Percentiles rank a stretch among this genome's conserved stretches.
Conservation (phyloP, 2,797 vertebrate genomes). For the Lutjanus argentimaculatus region DNA sequence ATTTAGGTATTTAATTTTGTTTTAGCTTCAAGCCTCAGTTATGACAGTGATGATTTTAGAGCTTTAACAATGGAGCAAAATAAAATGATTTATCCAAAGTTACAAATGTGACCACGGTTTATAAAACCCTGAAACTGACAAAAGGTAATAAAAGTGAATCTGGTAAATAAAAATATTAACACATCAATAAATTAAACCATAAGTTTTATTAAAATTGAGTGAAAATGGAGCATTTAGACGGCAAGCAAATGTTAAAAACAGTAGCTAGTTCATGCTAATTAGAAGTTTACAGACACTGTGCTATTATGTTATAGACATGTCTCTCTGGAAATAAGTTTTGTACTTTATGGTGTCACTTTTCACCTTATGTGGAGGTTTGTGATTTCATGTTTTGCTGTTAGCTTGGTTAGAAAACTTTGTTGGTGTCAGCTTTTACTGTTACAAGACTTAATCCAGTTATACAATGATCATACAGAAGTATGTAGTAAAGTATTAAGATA, state of each 20-base stretch:
- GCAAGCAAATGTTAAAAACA: not conserved
- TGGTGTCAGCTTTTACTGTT: too few relatives aligned
- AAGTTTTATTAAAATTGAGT: not conserved
- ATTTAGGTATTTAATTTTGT: not conserved
- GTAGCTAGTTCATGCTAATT: not conserved
- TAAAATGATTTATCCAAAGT: not conserved
- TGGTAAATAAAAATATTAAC: too few relatives aligned
- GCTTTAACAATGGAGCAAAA: not conserved
- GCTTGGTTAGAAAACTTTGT: too few relatives aligned
- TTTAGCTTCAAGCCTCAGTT: conserved; percentile 2
- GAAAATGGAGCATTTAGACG: not conserved
- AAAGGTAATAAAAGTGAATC: not conserved
- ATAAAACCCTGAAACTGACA: not conserved
- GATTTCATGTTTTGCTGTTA: too few relatives aligned
- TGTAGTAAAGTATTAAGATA: not conserved
- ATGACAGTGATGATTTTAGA: not conserved
- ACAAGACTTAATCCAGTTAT: too few relatives aligned
- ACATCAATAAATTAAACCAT: not conserved
- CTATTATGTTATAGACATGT: not conserved
- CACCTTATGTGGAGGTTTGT: too few relatives aligned
- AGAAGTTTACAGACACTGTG: not conserved
- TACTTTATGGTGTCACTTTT: not conserved
- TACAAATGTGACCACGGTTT: not conserved
- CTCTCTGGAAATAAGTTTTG: not conserved
- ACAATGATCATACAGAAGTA: not conserved